These are phyloP conservation scores for Helarctos malayanus DNA, from an alignment of 2,797 vertebrate species.

Conservation along the genomic window DNA sequence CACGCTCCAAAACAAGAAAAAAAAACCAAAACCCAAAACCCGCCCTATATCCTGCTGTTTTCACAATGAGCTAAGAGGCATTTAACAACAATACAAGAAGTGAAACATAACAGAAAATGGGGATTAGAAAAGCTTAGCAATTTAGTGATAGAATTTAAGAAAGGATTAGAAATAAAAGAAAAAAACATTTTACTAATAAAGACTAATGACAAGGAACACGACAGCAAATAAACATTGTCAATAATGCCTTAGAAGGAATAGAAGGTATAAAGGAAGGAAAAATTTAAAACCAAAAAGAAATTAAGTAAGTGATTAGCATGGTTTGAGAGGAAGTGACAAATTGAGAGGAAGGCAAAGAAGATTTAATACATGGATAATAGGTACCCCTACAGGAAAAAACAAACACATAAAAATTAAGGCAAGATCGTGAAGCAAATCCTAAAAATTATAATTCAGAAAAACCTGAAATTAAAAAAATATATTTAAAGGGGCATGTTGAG, in stretches of 20 bases:
- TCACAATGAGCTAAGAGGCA: background rate
- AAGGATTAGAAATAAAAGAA: conserved; percentile 27
- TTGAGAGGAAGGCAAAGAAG: conserved; percentile 30
- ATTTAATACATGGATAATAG: background rate
- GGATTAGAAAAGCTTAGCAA: background rate
- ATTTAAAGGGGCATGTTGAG: background rate
- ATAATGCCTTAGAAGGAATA: background rate
- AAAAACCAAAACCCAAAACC: background rate
- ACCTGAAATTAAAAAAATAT: background rate
- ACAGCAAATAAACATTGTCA: background rate
- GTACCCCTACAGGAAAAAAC: background rate
- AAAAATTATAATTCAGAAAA: background rate
- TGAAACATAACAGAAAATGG: background rate
- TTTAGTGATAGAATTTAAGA: background rate
- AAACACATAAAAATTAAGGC: background rate
- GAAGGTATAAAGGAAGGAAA: background rate
- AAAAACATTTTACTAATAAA: background rate
- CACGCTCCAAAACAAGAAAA: background rate
- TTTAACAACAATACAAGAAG: background rate
- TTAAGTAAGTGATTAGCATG: background rate
- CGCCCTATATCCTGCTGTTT: background rate
- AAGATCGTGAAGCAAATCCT: background rate
- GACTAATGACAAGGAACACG: background rate
- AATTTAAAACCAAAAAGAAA: background rate
- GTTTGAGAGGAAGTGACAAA: conserved; percentile 24